phyloP scores from a whole-genome alignment of 2,113 vertebrate genomes.

The human (Homo sapiens) region GRCh38 chr11:113708501-113709000 shows the following conservation, averaged over 20 bases:
- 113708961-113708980: neutral
- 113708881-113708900: neutral
- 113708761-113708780: neutral
- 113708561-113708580: neutral
- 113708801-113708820: neutral
- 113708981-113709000: neutral
- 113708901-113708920: neutral
- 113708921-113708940: neutral
- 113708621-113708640: neutral
- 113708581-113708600: neutral
- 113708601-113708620: neutral
- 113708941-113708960: neutral
- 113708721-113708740: neutral
- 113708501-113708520: neutral
- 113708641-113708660: neutral
- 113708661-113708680: neutral
- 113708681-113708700: neutral
- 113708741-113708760: neutral
- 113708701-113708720: neutral
- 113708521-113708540: neutral
- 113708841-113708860: neutral
- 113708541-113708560: neutral
- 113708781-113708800: neutral
- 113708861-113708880: neutral
- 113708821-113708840: neutral